A percentile compares a stretch with the other conserved stretches of the same genome.
phyloP scores from a whole-genome alignment of 2,113 vertebrate genomes.

The Chloropsis hardwickii region DNA sequence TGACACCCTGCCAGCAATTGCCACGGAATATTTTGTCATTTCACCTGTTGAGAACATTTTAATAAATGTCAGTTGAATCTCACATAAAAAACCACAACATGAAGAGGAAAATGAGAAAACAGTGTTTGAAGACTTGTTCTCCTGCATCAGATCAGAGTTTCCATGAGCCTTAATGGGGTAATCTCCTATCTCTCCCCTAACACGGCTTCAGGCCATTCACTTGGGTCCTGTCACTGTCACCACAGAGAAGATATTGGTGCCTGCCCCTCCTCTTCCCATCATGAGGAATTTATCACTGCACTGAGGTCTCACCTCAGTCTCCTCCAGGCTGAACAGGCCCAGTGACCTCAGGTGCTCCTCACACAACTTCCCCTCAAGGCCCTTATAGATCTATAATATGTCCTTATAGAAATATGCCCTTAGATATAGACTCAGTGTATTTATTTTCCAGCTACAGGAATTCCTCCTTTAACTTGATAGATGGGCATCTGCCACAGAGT shows the following conservation, averaged over 20 bases:
- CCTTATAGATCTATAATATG: accelerated
- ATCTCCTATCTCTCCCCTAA: background rate
- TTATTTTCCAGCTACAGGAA: background rate
- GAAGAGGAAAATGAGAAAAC: background rate
- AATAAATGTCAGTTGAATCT: background rate
- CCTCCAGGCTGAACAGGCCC: background rate
- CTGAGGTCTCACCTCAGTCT: background rate
- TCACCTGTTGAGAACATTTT: background rate
- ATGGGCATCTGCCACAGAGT: background rate
- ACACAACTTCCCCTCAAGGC: background rate
- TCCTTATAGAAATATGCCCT: background rate
- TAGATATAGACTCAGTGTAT: background rate
- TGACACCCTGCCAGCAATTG: background rate
- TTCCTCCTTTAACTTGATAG: background rate
- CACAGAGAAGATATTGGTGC: background rate
- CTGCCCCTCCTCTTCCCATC: background rate
- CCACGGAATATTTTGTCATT: background rate
- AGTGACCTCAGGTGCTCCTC: background rate
- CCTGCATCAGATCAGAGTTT: background rate
- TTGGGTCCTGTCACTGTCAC: background rate
- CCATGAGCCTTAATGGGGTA: background rate
- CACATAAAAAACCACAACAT: background rate
- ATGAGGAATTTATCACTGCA: accelerated
- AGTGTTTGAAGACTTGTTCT: background rate
- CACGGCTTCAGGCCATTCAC: background rate